Base-by-base conservation (phyloP, 2,888 invertebrate species). In the Ypsolopha scabrella region DNA sequence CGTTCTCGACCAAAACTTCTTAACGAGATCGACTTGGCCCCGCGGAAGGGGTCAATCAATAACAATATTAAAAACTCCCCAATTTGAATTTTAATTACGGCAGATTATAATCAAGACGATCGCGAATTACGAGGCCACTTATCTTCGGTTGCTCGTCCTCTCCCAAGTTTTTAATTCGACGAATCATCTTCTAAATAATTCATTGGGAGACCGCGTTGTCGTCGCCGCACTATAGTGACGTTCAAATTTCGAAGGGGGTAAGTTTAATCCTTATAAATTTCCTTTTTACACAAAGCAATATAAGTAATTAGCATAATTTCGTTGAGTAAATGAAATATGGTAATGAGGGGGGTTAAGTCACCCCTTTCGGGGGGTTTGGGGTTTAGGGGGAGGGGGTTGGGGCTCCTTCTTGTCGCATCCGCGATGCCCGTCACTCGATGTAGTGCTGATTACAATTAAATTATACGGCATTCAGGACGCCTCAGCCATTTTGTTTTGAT, bases 261-360 rank as follows among this genome's bases (percentile, higher is more conserved):
- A 80, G 76, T 82, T 81, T 85, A 86, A 86, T 86, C 85, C 82
- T 85, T 85, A 86, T 85, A 86, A 86, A 86, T 86, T 86, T 86
- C 86, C 86, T 86, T 86, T 86, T 86, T 86, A 86, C 86, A 86
- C 86, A 86, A 86, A 86, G 86, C 86, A 86, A 86, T 86, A 86
- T 86, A 86, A 86, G 82, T 86, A 86, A 86, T 86, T 86, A 86
- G 85, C 86, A 86, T 86, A 86, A 86, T 86, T 86, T 86, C 81
- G 86, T 86, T 85, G 85, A 86, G 85, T 86, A 86, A 86, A 86
- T 86, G 86, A 86, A 86, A 86, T 86, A 86, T 86, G 86, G 83
- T 86, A 86, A 86, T 86, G 75, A 86, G 85, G 82, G 80, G 70
- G 76, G 72, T 64, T 64, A 66, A 72, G 75, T 79, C 82, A 81